These are phyloP conservation scores for Sanderia malayensis DNA, from an alignment of 30 jellyfish, hydroid and myxozoan species.

Conservation along the genomic window DNA sequence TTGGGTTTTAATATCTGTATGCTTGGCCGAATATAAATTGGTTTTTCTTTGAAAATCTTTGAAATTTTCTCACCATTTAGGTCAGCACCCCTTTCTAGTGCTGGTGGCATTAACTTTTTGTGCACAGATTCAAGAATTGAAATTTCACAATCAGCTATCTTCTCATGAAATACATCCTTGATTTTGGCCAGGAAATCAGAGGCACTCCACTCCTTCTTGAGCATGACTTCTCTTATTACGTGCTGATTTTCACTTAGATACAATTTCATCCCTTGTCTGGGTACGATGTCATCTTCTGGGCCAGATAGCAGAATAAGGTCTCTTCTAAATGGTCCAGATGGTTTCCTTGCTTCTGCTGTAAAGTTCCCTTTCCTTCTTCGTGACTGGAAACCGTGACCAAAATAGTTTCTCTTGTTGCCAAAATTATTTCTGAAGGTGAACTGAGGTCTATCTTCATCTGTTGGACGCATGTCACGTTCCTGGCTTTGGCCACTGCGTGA, in stretches of 20 bases:
- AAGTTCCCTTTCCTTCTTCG: too few relatives aligned
- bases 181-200: conserved; percentile 26
- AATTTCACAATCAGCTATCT: conserved; percentile 25
- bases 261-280: conserved; percentile 8
- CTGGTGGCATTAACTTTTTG: conserved; percentile 27
- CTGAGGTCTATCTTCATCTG: too few relatives aligned
- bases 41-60: conserved; percentile 25
- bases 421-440: conserved; percentile 5
- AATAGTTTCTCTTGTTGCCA: conserved; percentile 12
- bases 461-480: too few relatives aligned
- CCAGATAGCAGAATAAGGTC: conserved; percentile 12
- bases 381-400: background rate
- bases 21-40: conserved; percentile 5
- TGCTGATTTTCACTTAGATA: conserved; percentile 26
- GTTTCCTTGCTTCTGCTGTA: conserved; percentile 8
- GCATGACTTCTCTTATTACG: conserved; percentile 7
- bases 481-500: too few relatives aligned
- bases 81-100: conserved; percentile 18
- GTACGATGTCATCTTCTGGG: conserved; percentile 18
- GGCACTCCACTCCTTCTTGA: conserved; percentile 29
- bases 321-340: conserved; percentile 12
- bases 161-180: conserved; percentile 25
- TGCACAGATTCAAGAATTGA: conserved; percentile 25
- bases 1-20: conserved; percentile 16
- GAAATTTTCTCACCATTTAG: conserved; percentile 19